phyloP scores from a whole-genome alignment of 2,797 vertebrate species.

The Danio kyathit region DNA sequence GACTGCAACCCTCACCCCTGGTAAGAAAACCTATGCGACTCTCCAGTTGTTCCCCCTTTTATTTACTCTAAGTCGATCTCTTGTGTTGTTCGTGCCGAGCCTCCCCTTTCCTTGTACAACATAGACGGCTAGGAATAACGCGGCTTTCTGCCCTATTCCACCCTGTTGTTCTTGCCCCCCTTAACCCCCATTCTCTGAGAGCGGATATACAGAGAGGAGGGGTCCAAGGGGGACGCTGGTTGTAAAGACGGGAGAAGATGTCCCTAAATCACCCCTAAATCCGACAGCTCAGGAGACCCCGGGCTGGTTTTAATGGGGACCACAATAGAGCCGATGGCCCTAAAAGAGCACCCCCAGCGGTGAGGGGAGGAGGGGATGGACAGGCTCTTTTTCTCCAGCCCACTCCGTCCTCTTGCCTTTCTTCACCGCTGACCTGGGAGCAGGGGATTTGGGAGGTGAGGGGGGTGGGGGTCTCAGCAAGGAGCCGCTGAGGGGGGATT shows the following conservation, averaged over 20 bases:
- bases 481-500: constrained; percentile 73
- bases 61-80: constrained; percentile 55
- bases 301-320: constrained; percentile 61
- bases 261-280: constrained; percentile 77
- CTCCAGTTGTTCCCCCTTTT: constrained; percentile 37
- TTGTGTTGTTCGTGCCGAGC: constrained; percentile 56
- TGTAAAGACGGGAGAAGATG: constrained; percentile 69
- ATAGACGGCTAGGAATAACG: constrained; percentile 55
- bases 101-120: constrained; percentile 65
- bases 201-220: constrained; percentile 63
- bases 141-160: constrained; percentile 60
- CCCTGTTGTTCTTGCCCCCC: constrained; percentile 23
- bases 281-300: constrained; percentile 65
- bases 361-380: constrained; percentile 52
- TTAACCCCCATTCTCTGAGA: constrained; percentile 48
- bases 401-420: constrained; percentile 69
- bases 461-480: constrained; percentile 69
- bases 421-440: constrained; percentile 73
- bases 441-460: constrained; percentile 58
- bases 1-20: constrained; percentile 98
- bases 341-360: constrained; percentile 63
- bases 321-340: constrained; percentile 56
- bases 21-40: constrained; percentile 78
- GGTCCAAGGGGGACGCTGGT: constrained; percentile 9
- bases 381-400: constrained; percentile 47